A percentile compares a stretch with the other conserved stretches of the same genome.
Evolutionary conservation across 2,888 invertebrate genomes (phyloP).

Genomic region (Drosophila maculinotata): DNA sequence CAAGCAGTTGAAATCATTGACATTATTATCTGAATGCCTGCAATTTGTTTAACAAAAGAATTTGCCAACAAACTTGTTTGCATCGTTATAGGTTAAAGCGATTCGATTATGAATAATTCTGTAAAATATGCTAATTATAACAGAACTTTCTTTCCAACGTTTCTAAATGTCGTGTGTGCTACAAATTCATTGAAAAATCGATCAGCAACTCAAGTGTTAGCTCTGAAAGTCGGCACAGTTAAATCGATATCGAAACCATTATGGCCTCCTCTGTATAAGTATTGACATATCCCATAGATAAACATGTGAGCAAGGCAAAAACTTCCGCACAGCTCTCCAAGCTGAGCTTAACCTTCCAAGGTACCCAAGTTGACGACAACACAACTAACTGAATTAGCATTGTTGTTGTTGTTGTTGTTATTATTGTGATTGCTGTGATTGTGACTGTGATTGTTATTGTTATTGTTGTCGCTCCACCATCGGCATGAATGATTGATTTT

Average conservation of each 20-base stretch:
- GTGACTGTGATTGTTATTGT: slow-evolving; percentile 27
- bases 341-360: slow-evolving; percentile 61
- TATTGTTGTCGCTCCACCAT: slow-evolving; percentile 35
- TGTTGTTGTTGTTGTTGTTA: slow-evolving; percentile 33
- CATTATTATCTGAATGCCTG: slow-evolving; percentile 15
- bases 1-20: slow-evolving; percentile 15
- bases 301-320: slow-evolving; percentile 59
- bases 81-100: slow-evolving; percentile 18
- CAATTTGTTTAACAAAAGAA: slow-evolving; percentile 43
- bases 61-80: slow-evolving; percentile 5
- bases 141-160: slow-evolving; percentile 38
- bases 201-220: slow-evolving; percentile 29
- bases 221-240: slow-evolving; percentile 49
- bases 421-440: slow-evolving; percentile 24
- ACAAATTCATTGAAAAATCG: slow-evolving; percentile 27
- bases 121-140: slow-evolving; percentile 43
- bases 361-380: slow-evolving; percentile 51
- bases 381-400: slow-evolving; percentile 48
- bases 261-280: slow-evolving; percentile 51
- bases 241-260: slow-evolving; percentile 50
- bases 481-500: slow-evolving; percentile 74
- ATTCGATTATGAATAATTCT: slow-evolving; percentile 22
- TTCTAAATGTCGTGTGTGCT: slow-evolving; percentile 1
- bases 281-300: slow-evolving; percentile 71
- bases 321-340: slow-evolving; percentile 55